phyloP scores from a whole-genome alignment of 2,113 vertebrate genomes.

The Cranoglanis bouderius region DNA sequence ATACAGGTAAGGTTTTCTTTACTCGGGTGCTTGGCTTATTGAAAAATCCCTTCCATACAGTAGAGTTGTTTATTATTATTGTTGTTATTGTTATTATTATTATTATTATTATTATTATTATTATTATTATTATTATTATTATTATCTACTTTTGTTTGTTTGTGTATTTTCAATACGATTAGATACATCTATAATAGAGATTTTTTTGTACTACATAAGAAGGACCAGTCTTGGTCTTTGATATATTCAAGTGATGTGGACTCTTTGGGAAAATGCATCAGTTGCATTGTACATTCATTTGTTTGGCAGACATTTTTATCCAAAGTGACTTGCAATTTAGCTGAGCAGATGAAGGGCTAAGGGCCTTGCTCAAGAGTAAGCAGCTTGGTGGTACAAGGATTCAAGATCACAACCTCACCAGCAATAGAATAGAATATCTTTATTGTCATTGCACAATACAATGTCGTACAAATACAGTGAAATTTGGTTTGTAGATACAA shows the following conservation, averaged over 20 bases:
- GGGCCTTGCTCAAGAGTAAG: neutral
- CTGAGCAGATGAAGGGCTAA: neutral
- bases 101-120: too few relatives aligned
- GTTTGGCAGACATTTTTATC: neutral
- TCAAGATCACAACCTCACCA: neutral
- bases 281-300: neutral
- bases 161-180: neutral
- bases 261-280: neutral
- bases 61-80: neutral
- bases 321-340: neutral
- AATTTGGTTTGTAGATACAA: neutral
- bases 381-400: neutral
- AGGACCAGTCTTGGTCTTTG: neutral
- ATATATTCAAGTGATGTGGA: neutral
- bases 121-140: too few relatives aligned
- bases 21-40: neutral
- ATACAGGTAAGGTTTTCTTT: neutral
- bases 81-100: too few relatives aligned
- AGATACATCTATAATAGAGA: neutral
- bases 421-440: neutral
- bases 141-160: neutral
- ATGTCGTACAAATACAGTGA: neutral
- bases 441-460: neutral
- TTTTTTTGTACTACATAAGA: neutral
- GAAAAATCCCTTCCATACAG: neutral